These are phyloP conservation scores for Trisateles emortualis DNA, from an alignment of 2,888 invertebrate genomes.

Conservation along the genomic window DNA sequence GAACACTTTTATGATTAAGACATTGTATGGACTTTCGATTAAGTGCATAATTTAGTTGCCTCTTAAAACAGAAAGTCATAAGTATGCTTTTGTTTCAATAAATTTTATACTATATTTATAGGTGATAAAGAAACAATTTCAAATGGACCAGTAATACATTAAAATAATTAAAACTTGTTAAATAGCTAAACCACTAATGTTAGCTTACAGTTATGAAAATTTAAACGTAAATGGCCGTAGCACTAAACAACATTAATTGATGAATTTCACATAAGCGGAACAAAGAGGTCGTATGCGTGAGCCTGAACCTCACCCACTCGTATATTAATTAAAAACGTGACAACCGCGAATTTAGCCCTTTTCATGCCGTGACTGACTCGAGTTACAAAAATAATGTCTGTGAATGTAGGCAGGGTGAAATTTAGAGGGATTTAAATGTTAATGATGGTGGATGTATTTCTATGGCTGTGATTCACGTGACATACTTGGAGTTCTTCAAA, in stretches of 20 bases:
- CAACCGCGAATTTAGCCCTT: conserved; percentile 76
- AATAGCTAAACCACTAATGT: conserved; percentile 20
- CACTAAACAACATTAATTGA: conserved; percentile 67
- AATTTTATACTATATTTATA: neutral
- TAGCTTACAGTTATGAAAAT: conserved; percentile 39
- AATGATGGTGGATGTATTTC: conserved; percentile 45
- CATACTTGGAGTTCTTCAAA: neutral
- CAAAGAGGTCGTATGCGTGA: conserved; percentile 62
- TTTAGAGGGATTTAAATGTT: conserved; percentile 59
- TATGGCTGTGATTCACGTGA: conserved; percentile 1
- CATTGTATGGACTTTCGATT: neutral
- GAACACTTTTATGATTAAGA: neutral
- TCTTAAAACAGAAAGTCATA: neutral
- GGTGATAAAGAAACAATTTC: neutral
- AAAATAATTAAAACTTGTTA: conserved; percentile 9
- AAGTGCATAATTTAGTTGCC: neutral
- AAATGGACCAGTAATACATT: neutral
- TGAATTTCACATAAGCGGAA: conserved; percentile 65
- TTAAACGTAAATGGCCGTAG: conserved; percentile 49
- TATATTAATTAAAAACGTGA: conserved; percentile 85
- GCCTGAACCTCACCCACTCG: conserved; percentile 65
- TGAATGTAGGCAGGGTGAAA: conserved; percentile 39
- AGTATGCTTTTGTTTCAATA: neutral
- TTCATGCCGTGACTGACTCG: conserved; percentile 63
- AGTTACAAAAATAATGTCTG: conserved; percentile 52